Evolutionary conservation across 2,888 invertebrate species (phyloP), one percentile per base, ranked within the genome.

Genomic region (Megaustenia siamemsis): DNA sequence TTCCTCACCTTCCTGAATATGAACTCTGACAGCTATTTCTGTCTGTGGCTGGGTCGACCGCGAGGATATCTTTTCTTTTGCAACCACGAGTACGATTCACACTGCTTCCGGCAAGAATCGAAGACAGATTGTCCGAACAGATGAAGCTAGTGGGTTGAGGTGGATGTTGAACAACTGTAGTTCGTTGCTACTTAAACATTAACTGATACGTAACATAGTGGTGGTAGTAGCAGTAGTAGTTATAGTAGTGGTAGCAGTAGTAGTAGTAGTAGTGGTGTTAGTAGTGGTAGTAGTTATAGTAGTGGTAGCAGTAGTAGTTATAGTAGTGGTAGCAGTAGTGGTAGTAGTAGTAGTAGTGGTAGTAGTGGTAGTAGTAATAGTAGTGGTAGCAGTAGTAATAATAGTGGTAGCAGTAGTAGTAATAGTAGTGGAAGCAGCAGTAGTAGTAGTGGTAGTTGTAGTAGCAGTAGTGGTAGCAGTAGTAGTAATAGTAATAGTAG

Each of bases 301-400:
- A 60, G 60, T 60, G 24, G 60, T 60, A 24, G 60, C 24, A 60
- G 60, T 60, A 60, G 60, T 60, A 60, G 60, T 24, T 24, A 24
- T 24, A 60, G 60, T 24, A 60, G 60, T 4, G 24, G 60, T 60
- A 60, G 60, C 24, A 60, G 60, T 60, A 60, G 60, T 60, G 24
- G n/a, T 60, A 60, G 60, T 60, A 60, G 60, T 60, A 60, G 5
- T 60, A 60, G 60, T 60, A 60, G n/a, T 60, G 24, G 60, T 4
- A 60, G 60, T 60, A 60, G 60, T 60, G 24, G 60, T 60, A 60
- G 60, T 60, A 60, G n/a, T 60, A 4, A 24, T 60, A 69, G 69
- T 5, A 5, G 69, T 69, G 32, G 69, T 69, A 69, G 69, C 32
- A 69, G 35, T 4, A 60, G 60, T 60, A 60, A 24, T 4, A 4